Evolutionary conservation across 2,888 invertebrate species (phyloP).

Genomic region (Volucella bombylans): DNA sequence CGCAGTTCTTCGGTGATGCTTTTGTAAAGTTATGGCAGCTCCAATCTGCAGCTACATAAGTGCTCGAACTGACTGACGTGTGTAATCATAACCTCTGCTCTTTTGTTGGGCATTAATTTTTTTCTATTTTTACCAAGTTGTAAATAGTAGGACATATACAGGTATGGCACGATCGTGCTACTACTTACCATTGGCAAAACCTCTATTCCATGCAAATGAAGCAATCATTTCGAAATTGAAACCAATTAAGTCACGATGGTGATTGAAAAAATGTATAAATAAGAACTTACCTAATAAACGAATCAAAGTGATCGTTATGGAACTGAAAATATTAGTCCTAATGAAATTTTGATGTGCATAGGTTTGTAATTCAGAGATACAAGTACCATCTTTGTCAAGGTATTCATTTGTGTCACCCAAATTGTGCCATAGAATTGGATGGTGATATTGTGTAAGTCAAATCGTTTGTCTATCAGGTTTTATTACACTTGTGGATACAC

Average conservation of each 20-base stretch:
- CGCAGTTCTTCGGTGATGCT: conserved; percentile 1
- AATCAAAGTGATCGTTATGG: not conserved
- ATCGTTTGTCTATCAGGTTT: too few species aligned
- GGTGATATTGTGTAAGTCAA: too few species aligned
- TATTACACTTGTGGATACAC: too few species aligned
- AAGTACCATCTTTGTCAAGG: too few species aligned
- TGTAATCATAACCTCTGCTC: conserved; percentile 62
- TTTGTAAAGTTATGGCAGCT: conserved; percentile 6
- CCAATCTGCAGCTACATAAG: conserved; percentile 39
- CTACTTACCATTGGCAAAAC: conserved; percentile 20
- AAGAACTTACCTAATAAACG: not conserved
- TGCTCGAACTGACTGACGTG: conserved; percentile 53
- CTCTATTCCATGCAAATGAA: conserved; percentile 47
- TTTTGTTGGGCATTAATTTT: conserved; percentile 51
- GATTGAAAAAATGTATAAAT: conserved; percentile 21
- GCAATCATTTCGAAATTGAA: conserved; percentile 58
- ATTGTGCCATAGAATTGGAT: too few species aligned
- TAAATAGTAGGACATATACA: conserved; percentile 42
- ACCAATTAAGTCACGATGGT: conserved; percentile 55
- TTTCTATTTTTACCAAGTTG: conserved; percentile 34
- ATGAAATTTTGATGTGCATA: too few species aligned
- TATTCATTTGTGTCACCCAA: too few species aligned
- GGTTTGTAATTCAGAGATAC: too few species aligned
- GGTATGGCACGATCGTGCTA: conserved; percentile 38
- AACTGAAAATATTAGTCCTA: not conserved